Evolutionary conservation across 2,888 invertebrate species (phyloP).

Genomic region (Ellobium chinense): DNA sequence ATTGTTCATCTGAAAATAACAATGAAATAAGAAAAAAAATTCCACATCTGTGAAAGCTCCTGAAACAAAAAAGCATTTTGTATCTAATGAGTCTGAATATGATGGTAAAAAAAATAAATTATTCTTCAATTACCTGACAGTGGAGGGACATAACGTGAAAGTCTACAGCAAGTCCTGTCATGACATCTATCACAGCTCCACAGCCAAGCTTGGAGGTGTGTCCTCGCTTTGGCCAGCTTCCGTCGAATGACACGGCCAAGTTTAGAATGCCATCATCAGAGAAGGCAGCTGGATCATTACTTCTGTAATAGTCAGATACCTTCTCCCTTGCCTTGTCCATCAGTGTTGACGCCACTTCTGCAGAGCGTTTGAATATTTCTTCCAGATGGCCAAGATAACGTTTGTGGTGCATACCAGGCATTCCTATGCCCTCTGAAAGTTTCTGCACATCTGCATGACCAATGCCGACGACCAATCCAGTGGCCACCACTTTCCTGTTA

Average conservation of each 20-base stretch:
- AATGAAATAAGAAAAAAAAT: neutral
- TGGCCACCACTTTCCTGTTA: neutral
- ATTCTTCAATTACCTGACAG: neutral
- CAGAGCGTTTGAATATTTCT: neutral
- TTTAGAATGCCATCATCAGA: conserved; percentile 4
- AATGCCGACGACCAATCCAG: conserved; percentile 1
- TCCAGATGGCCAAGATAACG: neutral
- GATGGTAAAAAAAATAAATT: neutral
- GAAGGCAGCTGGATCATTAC: neutral
- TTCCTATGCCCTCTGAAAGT: conserved; percentile 8
- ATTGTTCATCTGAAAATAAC: neutral
- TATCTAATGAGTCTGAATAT: neutral
- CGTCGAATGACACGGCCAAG: neutral
- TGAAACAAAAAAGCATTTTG: neutral
- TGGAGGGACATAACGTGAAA: neutral
- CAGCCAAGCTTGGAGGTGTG: neutral
- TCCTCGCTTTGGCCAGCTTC: neutral
- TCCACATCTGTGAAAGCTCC: neutral
- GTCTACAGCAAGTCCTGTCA: neutral
- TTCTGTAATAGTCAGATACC: neutral
- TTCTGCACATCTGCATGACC: conserved; percentile 1
- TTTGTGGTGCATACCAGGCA: conserved; percentile 1
- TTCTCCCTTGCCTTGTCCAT: neutral
- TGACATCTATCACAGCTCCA: neutral
- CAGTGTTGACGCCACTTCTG: neutral